These are phyloP conservation scores for Carlito syrichta DNA, from an alignment of 2,113 vertebrate genomes.

Conservation along the genomic window DNA sequence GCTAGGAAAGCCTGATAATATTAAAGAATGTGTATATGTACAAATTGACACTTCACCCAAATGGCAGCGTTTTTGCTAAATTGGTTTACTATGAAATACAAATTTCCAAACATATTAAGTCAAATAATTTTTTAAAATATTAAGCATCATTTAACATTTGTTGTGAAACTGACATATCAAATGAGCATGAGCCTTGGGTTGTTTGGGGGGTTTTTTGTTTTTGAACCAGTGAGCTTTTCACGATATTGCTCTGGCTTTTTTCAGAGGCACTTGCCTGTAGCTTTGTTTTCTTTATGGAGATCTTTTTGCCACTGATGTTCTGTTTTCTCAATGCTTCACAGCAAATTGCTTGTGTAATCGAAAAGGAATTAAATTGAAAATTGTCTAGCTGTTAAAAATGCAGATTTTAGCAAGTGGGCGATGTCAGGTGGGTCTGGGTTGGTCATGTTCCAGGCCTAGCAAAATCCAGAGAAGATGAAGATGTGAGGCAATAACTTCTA, in stretches of 20 bases:
- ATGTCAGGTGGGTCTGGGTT: background rate
- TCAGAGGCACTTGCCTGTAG: background rate
- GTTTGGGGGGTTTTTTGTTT: background rate
- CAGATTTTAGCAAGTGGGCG: background rate
- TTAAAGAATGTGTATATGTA: background rate
- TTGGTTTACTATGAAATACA: background rate
- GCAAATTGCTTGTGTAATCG: background rate
- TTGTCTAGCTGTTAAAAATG: background rate
- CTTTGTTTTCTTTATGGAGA: background rate
- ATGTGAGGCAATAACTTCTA: background rate
- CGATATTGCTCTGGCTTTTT: background rate
- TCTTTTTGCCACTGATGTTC: background rate
- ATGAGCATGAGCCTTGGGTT: background rate
- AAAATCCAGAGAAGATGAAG: background rate
- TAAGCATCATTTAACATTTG: background rate
- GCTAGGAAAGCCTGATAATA: background rate
- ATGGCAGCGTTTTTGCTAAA: background rate
- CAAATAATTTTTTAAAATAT: background rate
- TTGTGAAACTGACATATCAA: background rate
- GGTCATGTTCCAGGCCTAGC: background rate
- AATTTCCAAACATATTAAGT: background rate
- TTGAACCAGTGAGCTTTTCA: background rate
- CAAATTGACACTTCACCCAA: background rate
- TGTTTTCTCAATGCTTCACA: background rate
- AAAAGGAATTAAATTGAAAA: background rate